Evolutionary conservation across 1,140 invertebrate species (phyloP), one percentile per base, ranked within the genome.

Genomic region (Diabrotica virgifera): DNA sequence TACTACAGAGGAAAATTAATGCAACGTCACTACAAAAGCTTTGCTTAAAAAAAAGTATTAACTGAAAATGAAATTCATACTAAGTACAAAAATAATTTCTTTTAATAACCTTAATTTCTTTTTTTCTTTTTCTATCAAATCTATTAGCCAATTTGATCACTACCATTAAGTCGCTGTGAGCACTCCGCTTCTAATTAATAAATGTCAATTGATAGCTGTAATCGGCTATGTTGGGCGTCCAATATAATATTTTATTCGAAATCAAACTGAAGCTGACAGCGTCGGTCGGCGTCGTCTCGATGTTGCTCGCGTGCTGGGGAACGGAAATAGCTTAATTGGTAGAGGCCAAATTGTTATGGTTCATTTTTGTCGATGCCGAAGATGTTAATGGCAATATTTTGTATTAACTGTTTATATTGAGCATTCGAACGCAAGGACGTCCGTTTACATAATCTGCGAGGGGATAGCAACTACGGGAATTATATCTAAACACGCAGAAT

Each of bases 221-320:
- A 46, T 46, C 8, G 40, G 8, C 8, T 8, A 46, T 46, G 40
- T 46, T 46, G 40, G 40, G 5, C 40, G 40, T 46, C 40, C n/a
- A 46, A 46, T 46, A 46, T 46, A 46, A 46, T 46, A 46, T 46
- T 46, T 46, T 46, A 46, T 46, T 46, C 40, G 40, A 46, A 46
- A 46, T 46, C 40, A 46, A 46, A 46, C 40, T 46, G 40, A 46
- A 46, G 8, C 40, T 46, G 40, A 46, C 40, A 46, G 40, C 8
- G 40, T 46, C 40, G 40, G 40, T 46, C 40, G 40, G 40, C 40
- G 40, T 46, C 40, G 40, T 6, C 40, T 46, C n/a, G 40, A 46
- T 46, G 40, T 46, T 10, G 8, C 8, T 46, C 40, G 40, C 40
- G 40, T 46, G 40, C 40, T 46, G 8, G 8, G 24, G 40, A 46